Conservation (phyloP, 2,113 vertebrate genomes). For the Uropsilus gracilis region DNA sequence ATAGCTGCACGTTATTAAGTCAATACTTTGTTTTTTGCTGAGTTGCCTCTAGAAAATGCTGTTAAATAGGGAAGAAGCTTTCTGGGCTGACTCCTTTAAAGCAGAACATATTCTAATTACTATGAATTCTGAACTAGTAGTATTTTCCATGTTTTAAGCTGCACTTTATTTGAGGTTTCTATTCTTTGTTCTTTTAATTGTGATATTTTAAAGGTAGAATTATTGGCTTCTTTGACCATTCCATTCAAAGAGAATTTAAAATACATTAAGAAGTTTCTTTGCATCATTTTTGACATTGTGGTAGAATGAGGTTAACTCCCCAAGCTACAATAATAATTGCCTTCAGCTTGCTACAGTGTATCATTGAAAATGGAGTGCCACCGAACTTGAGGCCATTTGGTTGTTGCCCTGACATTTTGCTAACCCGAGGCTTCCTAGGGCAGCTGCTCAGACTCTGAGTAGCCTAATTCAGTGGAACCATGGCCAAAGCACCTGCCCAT, state of each 20-base stretch:
- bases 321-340: not conserved
- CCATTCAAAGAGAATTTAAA: conserved; percentile 32
- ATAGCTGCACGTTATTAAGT: conserved; percentile 48
- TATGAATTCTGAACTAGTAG: conserved; percentile 21
- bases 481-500: not conserved
- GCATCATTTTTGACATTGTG: not conserved
- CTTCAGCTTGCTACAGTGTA: not conserved
- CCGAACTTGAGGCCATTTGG: not conserved
- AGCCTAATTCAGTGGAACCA: not conserved
- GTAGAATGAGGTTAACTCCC: not conserved
- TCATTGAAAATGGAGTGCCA: not conserved
- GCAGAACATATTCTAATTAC: conserved; percentile 25
- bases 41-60: conserved; percentile 51
- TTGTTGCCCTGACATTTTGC: not conserved
- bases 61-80: conserved; percentile 44
- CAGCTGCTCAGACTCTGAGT: not conserved
- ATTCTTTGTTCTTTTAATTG: not conserved
- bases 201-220: not conserved
- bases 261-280: not conserved
- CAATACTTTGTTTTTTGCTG: not conserved
- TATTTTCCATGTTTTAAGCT: conserved; percentile 16
- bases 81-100: conserved; percentile 34
- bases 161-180: conserved; percentile 32
- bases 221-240: conserved; percentile 18
- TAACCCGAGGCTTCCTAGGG: not conserved